Evolutionary conservation across 2,113 vertebrate genomes (phyloP), one percentile per base, ranked within the genome.

Genomic region (Myxocyprinus asiaticus): DNA sequence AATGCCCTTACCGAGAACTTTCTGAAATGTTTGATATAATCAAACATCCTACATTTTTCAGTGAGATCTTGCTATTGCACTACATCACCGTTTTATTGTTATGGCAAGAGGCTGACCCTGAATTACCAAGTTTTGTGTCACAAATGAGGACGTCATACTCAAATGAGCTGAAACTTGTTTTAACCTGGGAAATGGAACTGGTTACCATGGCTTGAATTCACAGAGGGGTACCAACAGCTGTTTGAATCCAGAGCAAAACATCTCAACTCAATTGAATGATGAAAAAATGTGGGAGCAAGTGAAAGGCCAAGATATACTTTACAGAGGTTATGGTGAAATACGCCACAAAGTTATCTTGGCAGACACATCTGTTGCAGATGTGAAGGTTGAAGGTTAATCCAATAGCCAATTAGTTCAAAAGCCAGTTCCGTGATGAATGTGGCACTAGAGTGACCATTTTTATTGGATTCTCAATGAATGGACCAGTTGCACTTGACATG

Each of bases 401-500:
- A 64, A 65, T 86, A n/a, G n/a, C n/a, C n/a, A n/a, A n/a, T n/a
- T n/a, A n/a, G 78, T 89, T 85, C 80, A 81, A 14, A 82, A 85
- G 86, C 45, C 85, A 91, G 79, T 71, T 90, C 5, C 22, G 76
- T 66, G 82, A 82, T 0, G 6, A 6, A 3, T 17, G 58, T 0
- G 82, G 78, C 0, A 83, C 79, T 0, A 5, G 33, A 10, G 90
- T 91, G 11, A 88, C 88, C 2, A 92, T 91, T 83, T 89, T 88
- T 15, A 42, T 86, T 0, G 91, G 90, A 14, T 92, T 92, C 80
- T 83, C 91, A 0, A 86, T 92, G 72, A 88, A 81, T 72, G 91
- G 89, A 6, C 91, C 91, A 43, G 7, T 91, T 56, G 89, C 91
- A 63, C 76, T 89, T 59, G 91, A 87, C 64, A 85, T 91, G 69